Percentiles rank a stretch among this genome's conserved stretches.
phyloP scores from a whole-genome alignment of 2,113 vertebrate species.

The Misgurnus mizolepis region DNA sequence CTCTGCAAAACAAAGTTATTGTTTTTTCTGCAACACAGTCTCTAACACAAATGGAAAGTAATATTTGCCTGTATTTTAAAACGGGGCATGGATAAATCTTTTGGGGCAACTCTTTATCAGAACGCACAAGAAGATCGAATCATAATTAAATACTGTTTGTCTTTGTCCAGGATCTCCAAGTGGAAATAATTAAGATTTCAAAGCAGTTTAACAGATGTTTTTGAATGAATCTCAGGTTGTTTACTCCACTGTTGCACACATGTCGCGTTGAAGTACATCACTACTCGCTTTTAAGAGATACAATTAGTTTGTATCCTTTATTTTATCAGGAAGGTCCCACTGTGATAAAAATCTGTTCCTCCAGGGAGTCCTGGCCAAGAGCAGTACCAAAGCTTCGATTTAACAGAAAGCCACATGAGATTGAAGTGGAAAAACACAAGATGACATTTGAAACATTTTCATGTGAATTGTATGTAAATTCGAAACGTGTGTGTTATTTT shows the following conservation, averaged over 20 bases:
- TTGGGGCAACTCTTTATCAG: constrained; percentile 25
- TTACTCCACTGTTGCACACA: constrained; percentile 19
- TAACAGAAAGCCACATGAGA: no score
- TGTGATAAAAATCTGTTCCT: no score
- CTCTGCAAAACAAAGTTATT: constrained; percentile 27
- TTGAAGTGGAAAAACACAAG: no score
- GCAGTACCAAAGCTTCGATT: no score
- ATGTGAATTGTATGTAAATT: no score
- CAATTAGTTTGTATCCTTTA: not conserved
- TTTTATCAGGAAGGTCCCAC: no score
- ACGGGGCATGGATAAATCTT: not conserved
- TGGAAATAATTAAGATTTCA: constrained; percentile 39
- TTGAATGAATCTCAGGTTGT: constrained; percentile 38
- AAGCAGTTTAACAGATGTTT: constrained; percentile 31
- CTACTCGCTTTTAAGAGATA: not conserved
- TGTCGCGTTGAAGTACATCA: not conserved
- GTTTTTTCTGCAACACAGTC: not conserved
- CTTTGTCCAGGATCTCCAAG: constrained; percentile 34
- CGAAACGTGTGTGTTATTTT: no score
- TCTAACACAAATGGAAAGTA: constrained; percentile 24
- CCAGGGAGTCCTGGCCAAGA: no score
- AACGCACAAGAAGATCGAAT: not conserved
- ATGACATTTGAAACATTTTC: no score
- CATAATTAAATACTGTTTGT: constrained; percentile 15
- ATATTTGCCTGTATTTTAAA: constrained; percentile 4